Conservation (phyloP, 2,797 vertebrate genomes). For the Lepilemur septentrionalis region DNA sequence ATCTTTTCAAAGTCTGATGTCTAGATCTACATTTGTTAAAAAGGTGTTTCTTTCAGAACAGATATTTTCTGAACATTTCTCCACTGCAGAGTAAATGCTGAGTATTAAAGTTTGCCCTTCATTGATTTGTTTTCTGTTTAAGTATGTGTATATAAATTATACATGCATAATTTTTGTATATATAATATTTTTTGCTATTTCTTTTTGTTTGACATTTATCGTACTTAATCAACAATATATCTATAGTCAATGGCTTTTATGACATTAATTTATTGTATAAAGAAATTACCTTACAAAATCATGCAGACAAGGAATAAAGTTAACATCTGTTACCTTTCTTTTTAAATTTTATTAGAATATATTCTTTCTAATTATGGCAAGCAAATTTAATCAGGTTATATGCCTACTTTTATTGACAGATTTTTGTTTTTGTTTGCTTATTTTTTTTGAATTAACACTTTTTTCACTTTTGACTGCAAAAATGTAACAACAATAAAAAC, state of each 20-base stretch:
- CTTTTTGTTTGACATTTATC: background rate
- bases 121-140: background rate
- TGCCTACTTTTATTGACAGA: background rate
- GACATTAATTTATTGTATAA: background rate
- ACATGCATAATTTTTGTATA: background rate
- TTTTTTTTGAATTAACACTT: background rate
- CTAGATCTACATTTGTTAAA: slow-evolving; percentile 2
- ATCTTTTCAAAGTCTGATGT: slow-evolving; percentile 16
- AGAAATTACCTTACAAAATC: slow-evolving; percentile 13
- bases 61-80: background rate
- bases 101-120: background rate
- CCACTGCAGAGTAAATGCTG: background rate
- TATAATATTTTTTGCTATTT: background rate
- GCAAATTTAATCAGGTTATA: background rate
- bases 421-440: background rate
- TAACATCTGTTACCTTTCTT: background rate
- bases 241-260: background rate
- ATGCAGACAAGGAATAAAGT: background rate
- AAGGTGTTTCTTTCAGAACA: background rate
- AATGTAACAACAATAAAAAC: background rate
- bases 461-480: background rate
- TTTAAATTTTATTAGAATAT: background rate
- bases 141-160: background rate
- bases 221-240: background rate
- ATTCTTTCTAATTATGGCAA: background rate